Evolutionary conservation across 2,888 invertebrate genomes (phyloP), one percentile per base, ranked within the genome.

Genomic region (Ypsolopha scabrella): DNA sequence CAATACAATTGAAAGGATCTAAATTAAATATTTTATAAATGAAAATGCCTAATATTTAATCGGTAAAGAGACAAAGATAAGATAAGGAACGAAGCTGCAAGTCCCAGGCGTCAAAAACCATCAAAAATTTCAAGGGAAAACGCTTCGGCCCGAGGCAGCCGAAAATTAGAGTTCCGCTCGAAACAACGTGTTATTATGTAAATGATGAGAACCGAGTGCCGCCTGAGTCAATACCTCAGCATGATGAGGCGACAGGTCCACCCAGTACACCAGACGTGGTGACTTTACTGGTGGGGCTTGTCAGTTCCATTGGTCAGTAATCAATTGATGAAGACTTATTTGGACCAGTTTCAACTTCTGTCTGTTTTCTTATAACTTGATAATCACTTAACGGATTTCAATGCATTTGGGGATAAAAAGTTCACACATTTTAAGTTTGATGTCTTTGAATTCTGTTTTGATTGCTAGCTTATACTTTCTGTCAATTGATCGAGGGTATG

Each of bases 171-270:
- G 74, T 76, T 74, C 52, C 53, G 55, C 58, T 55, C 55, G 63
- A 63, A 64, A 75, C 75, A 81, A 82, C 82, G 80, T 83, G 80
- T 85, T 81, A 83, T 86, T 85, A 86, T 86, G 85, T 77, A 85
- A 86, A 85, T 85, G 77, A 82, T 83, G 85, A 76, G 85, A 82
- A 81, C 75, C 67, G 69, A 48, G 80, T 79, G 81, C 79, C 76
- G 81, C 74, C 79, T 80, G 78, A 85, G 82, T 83, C 83, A 83
- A 83, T 82, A 85, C 75, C 64, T 60, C 62, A 76, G 78, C 80
- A 45, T 34, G 45, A 8, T 34, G 45, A 33, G 85, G 76, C 77
- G 79, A 82, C 80, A 80, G 75, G 76, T 75, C 67, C 68, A 66
- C 61, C 59, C 61, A 64, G 61, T 57, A 64, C 63, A 64, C 59